Evolutionary conservation across 1,140 invertebrate species (phyloP).

Genomic region (Rhizoglyphus robini): DNA sequence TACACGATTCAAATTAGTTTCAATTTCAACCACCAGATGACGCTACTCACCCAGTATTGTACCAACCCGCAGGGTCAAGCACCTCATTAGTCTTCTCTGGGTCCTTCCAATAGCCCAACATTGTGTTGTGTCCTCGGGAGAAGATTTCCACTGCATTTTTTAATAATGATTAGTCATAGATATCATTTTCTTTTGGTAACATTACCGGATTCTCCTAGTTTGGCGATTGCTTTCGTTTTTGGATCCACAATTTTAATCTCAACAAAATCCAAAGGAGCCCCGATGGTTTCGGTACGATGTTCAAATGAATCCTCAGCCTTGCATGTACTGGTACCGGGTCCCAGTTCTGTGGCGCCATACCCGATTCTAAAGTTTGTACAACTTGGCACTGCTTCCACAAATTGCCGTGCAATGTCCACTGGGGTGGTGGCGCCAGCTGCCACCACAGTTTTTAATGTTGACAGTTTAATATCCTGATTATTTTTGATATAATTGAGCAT

Average conservation of each 20-base stretch:
- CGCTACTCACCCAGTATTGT: conserved; percentile 89
- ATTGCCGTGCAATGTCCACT: conserved; percentile 2
- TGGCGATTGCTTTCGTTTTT: conserved; percentile 29
- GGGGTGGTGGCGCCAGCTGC: conserved; percentile 17
- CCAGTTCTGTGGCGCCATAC: conserved; percentile 22
- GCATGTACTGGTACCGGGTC: too few species aligned
- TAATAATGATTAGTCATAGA: too few species aligned
- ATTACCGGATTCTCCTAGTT: conserved; percentile 17
- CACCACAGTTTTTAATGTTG: conserved; percentile 14
- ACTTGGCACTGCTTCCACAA: conserved; percentile 5
- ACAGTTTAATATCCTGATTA: not conserved
- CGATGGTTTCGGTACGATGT: conserved; percentile 31
- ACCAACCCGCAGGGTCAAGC: conserved; percentile 58
- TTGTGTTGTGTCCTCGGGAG: conserved; percentile 60
- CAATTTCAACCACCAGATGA: too few species aligned
- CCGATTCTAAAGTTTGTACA: conserved; percentile 19
- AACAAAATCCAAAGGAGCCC: conserved; percentile 56
- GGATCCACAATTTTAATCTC: conserved; percentile 63
- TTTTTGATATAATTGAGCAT: conserved; percentile 20
- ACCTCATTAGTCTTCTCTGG: conserved; percentile 59
- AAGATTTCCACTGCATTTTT: conserved; percentile 56
- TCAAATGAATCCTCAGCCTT: too few species aligned
- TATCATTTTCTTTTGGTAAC: too few species aligned
- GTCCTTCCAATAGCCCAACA: conserved; percentile 78
- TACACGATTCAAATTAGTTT: too few species aligned